Evolutionary conservation across 2,888 invertebrate genomes (phyloP).

Genomic region (Autographa pulchrina): DNA sequence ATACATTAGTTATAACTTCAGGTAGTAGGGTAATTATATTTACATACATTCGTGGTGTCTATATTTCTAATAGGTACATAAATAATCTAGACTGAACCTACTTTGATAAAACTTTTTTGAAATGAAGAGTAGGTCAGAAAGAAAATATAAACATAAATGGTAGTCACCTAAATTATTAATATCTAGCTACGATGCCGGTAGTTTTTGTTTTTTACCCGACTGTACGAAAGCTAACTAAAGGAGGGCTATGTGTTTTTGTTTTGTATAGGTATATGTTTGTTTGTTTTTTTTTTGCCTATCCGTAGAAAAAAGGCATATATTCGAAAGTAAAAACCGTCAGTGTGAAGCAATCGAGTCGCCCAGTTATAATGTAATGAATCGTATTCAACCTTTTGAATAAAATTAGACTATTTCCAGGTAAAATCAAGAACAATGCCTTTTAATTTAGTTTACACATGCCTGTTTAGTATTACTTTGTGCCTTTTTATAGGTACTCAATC

Average conservation of each 20-base stretch:
- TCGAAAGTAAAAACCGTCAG: too few relatives aligned
- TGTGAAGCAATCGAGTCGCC: background rate
- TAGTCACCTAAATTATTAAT: too few relatives aligned
- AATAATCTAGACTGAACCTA: background rate
- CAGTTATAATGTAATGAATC: background rate
- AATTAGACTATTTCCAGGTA: background rate
- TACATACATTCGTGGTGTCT: background rate
- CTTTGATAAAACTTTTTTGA: background rate
- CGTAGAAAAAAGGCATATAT: too few relatives aligned
- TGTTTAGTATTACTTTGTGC: background rate
- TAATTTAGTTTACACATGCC: background rate
- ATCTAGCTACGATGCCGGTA: too few relatives aligned
- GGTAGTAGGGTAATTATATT: too few relatives aligned
- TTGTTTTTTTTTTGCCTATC: too few relatives aligned
- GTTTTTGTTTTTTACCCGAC: too few relatives aligned
- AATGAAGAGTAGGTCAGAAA: background rate
- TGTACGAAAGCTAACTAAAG: too few relatives aligned
- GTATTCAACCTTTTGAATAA: background rate
- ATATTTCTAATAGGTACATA: background rate
- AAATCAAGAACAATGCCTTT: background rate
- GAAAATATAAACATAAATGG: too few relatives aligned
- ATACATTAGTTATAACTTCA: too few relatives aligned
- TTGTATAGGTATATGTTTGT: too few relatives aligned
- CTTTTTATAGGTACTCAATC: background rate
- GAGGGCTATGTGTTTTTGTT: too few relatives aligned